These are phyloP conservation scores for Anisognathus igniventris DNA, from an alignment of 2,797 vertebrate genomes.

Conservation along the genomic window DNA sequence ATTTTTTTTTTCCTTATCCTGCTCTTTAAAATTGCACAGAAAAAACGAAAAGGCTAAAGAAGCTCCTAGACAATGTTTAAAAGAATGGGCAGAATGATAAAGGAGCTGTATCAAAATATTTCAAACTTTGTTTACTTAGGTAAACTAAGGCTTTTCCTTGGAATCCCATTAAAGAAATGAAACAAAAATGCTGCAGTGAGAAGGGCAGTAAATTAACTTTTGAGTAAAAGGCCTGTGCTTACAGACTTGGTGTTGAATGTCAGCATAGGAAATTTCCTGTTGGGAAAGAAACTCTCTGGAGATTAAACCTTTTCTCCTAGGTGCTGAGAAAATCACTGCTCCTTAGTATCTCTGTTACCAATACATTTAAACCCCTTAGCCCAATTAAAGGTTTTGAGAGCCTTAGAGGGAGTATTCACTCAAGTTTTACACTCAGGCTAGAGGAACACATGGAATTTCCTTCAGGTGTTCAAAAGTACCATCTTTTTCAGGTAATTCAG, in stretches of 20 bases:
- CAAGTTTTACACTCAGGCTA: neutral
- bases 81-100: neutral
- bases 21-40: neutral
- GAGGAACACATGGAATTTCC: neutral
- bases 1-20: neutral
- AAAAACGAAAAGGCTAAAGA: neutral
- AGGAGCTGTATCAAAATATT: neutral
- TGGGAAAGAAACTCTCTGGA: neutral
- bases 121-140: neutral
- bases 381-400: neutral
- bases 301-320: neutral
- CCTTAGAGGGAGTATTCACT: neutral
- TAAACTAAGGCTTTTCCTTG: neutral
- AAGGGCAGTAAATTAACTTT: neutral
- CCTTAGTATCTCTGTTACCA: neutral
- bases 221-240: neutral
- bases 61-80: neutral
- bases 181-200: neutral
- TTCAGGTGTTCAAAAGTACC: neutral
- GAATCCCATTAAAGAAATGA: neutral
- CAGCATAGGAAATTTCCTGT: neutral
- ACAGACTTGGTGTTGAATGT: neutral
- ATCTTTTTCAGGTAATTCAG: neutral
- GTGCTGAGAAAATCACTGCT: neutral
- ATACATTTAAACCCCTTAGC: neutral